Percentiles rank a stretch among this genome's conserved stretches.
phyloP scores from a whole-genome alignment of 2,113 vertebrate species.

The Apodemus speciosus region DNA sequence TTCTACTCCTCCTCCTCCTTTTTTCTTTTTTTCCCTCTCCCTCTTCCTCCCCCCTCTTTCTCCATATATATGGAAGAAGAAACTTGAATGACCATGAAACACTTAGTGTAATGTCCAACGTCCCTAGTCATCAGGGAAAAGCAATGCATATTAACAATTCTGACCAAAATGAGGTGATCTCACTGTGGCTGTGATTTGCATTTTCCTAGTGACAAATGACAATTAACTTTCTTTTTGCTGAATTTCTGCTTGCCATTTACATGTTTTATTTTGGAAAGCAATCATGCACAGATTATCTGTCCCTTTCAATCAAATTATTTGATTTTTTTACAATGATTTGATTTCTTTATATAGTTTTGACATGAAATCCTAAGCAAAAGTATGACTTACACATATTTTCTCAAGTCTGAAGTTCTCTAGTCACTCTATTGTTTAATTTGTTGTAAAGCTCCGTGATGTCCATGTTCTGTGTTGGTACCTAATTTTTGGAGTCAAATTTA shows the following conservation, averaged over 20 bases:
- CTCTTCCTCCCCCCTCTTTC: too few relatives aligned
- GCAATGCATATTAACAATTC: not conserved
- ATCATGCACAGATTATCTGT: not conserved
- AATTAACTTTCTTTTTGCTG: not conserved
- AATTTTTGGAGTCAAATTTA: not conserved
- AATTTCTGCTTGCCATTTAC: not conserved
- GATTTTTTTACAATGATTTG: not conserved
- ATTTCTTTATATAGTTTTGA: not conserved
- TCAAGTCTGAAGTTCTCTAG: not conserved
- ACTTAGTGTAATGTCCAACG: too few relatives aligned
- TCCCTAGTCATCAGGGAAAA: too few relatives aligned
- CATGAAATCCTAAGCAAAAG: too few relatives aligned
- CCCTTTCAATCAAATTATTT: not conserved
- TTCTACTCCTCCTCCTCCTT: too few relatives aligned
- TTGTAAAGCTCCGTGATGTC: not conserved
- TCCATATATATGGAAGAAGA: too few relatives aligned
- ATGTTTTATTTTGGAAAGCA: not conserved
- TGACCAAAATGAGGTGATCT: not conserved
- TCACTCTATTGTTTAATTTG: not conserved
- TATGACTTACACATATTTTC: not conserved
- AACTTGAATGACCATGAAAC: too few relatives aligned
- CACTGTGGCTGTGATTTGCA: not conserved
- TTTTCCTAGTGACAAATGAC: not conserved
- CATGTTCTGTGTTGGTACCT: not conserved
- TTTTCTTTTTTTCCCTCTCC: too few relatives aligned